Base-by-base conservation (phyloP, 1,140 invertebrate genomes). In the Berghia stephanieae region DNA sequence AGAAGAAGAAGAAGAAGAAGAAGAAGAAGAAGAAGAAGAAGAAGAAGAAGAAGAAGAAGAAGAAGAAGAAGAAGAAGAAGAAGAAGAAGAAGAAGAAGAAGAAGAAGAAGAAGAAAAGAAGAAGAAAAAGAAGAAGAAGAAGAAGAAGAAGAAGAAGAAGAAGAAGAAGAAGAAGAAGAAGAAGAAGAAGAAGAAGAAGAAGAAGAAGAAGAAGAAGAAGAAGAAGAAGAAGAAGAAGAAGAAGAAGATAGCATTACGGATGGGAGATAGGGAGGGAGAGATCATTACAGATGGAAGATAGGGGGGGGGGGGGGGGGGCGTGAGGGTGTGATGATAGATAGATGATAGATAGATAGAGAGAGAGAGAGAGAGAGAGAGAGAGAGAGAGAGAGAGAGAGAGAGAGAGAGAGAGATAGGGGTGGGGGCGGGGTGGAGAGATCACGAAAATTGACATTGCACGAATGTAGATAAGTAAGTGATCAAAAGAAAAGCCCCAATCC, bases 1-100 rank as follows among this genome's bases (percentile, higher is more conserved):
- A 21, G 3, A 70, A 3, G 8, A 10, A 36, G 40, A 36, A 68
- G 66, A 68, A 27, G 27, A 27, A 66, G 60, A 66, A 27, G 27
- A 27, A 66, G 60, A 66, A 27, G 27, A 27, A 66, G 60, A 10
- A 40, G 38, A 43, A n/a, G n/a, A 27, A n/a, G 69, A 31, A n/a
- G 46, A 27, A 70, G 71, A 73, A 1, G 34, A 31, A 3, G 44
- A 73, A 31, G 3, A 44, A 46, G 70, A 72, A 44, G 49, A 44
- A 69, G 67, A 69, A 1, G 40, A 38, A 69, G 67, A 69, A 38
- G 40, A 38, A 69, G 67, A 60, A 34, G 36, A 34, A 60, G 57
- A 60, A 34, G 36, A 34, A 60, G 57, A 60, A 2, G 36, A 34
- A 60, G 57, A 60, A 34, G 36, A 34, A 60, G 8, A 60, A 34